Conservation (phyloP, 2,888 invertebrate genomes). For the Agrilus biguttatus region DNA sequence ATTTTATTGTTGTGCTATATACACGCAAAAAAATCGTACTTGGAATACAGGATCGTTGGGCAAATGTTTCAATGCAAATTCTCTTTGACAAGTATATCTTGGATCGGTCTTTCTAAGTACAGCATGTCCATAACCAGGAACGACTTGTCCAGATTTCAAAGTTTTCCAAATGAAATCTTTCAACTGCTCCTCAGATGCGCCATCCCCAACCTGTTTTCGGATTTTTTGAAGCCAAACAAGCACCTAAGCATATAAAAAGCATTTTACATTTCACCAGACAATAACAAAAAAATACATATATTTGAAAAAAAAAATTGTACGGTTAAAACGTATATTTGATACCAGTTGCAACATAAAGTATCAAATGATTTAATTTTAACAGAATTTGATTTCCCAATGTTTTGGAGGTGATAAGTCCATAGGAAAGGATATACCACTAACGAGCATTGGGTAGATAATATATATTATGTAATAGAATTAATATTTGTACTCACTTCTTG, state of each 20-base stretch:
- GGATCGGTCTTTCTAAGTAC: slow-evolving; percentile 91
- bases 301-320: too few relatives aligned
- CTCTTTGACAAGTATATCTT: slow-evolving; percentile 83
- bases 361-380: background rate
- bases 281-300: too few relatives aligned
- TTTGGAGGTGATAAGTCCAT: slow-evolving; percentile 13
- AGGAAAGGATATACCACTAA: slow-evolving; percentile 9
- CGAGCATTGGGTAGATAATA: slow-evolving; percentile 9
- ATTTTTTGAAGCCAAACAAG: slow-evolving; percentile 88
- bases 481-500: slow-evolving; percentile 49
- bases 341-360: too few relatives aligned
- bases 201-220: slow-evolving; percentile 70
- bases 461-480: background rate
- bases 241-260: slow-evolving; percentile 37
- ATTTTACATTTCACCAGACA: too few relatives aligned
- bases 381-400: slow-evolving; percentile 12
- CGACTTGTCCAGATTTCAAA: slow-evolving; percentile 88
- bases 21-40: slow-evolving; percentile 23
- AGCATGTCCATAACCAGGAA: slow-evolving; percentile 94
- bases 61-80: slow-evolving; percentile 85
- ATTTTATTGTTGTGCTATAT: background rate
- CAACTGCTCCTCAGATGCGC: slow-evolving; percentile 77
- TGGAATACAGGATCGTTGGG: slow-evolving; percentile 86
- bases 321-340: too few relatives aligned
- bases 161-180: slow-evolving; percentile 98